These are phyloP conservation scores for Dromas ardeola DNA, from an alignment of 2,113 vertebrate genomes.

Conservation along the genomic window DNA sequence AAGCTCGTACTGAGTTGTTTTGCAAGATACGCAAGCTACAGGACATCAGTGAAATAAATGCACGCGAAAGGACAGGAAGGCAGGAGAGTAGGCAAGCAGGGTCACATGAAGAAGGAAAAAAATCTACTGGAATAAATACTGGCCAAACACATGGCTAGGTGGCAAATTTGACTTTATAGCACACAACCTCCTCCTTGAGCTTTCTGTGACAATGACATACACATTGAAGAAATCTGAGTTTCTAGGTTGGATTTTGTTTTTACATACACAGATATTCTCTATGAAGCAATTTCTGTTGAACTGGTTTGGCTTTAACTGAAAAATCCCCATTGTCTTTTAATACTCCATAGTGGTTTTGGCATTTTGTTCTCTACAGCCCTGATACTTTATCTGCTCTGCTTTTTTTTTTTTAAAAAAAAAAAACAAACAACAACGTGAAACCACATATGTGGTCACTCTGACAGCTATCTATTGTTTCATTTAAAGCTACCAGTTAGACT, in stretches of 20 bases:
- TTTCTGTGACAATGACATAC: background rate
- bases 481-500: background rate
- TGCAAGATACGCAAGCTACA: background rate
- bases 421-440: background rate
- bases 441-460: background rate
- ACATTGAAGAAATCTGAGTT: background rate
- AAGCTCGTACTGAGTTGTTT: background rate
- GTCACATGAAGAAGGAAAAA: background rate
- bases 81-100: background rate
- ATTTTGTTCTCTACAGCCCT: background rate
- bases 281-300: background rate
- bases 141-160: background rate
- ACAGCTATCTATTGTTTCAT: background rate
- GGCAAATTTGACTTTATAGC: background rate
- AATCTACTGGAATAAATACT: background rate
- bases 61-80: background rate
- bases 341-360: background rate
- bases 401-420: background rate
- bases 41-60: background rate
- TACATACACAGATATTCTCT: background rate
- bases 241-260: background rate
- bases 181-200: background rate
- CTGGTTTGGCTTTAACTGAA: background rate
- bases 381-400: background rate
- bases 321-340: slow-evolving; percentile 7